phyloP scores from a whole-genome alignment of 2,888 invertebrate genomes.

The Monoplex corrugatus region DNA sequence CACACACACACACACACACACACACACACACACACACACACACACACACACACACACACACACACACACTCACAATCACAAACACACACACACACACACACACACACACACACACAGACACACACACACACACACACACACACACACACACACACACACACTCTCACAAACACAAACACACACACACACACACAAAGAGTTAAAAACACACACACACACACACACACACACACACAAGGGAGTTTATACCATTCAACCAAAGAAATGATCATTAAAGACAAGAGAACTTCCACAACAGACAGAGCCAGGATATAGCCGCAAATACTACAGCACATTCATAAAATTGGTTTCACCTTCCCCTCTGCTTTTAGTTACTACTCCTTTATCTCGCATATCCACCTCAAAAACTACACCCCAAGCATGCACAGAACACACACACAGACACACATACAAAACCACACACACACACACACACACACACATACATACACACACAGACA shows the following conservation, averaged over 20 bases:
- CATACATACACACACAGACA: not conserved
- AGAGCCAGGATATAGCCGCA: no score
- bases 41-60: no score
- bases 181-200: not conserved
- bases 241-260: no score
- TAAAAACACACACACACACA: not conserved
- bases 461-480: not conserved
- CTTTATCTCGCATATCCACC: no score
- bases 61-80: not conserved
- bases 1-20: not conserved
- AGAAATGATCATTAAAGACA: no score
- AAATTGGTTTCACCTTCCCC: no score
- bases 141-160: conserved; percentile 4
- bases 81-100: not conserved
- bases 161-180: not conserved
- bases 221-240: conserved; percentile 6
- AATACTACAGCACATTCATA: no score
- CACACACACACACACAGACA: no score
- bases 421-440: not conserved
- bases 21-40: conserved; percentile 11
- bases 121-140: not conserved
- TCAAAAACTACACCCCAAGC: no score
- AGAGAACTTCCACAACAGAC: no score
- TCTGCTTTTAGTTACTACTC: no score
- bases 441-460: not conserved